A percentile compares a stretch with the other conserved stretches of the same genome.
These are phyloP conservation scores for Crossaster papposus DNA, from an alignment of 53 echinoderm and acorn worm genomes.

Conservation along the genomic window DNA sequence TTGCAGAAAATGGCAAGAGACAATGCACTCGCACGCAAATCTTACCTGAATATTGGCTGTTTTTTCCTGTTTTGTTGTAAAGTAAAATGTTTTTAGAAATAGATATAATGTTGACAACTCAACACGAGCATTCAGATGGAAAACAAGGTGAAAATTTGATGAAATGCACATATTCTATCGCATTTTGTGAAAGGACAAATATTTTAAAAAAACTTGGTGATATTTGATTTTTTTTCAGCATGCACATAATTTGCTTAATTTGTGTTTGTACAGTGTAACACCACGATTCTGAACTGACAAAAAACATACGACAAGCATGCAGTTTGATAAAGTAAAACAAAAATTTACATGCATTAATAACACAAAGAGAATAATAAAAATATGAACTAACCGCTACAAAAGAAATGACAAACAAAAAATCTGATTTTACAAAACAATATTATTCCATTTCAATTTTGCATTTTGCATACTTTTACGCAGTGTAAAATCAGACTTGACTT, in stretches of 20 bases:
- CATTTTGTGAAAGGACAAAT: neutral
- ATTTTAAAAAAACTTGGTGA: neutral
- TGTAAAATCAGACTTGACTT: no score
- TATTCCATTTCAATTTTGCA: no score
- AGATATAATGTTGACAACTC: neutral
- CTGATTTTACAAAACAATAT: neutral
- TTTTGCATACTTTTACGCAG: no score
- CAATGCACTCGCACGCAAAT: neutral
- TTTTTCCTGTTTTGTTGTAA: constrained; percentile 36
- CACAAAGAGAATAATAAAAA: neutral
- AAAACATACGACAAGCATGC: neutral
- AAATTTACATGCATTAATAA: neutral
- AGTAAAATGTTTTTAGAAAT: constrained; percentile 28
- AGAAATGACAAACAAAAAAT: neutral
- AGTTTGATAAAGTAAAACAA: neutral
- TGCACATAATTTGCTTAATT: neutral
- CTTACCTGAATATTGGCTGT: constrained; percentile 37
- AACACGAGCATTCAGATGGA: neutral
- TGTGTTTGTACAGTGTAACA: neutral
- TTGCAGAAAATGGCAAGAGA: neutral
- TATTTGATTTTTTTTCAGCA: neutral
- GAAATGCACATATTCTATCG: neutral
- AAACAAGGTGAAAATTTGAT: neutral
- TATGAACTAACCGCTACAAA: neutral
- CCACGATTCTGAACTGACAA: neutral